Base-by-base conservation (phyloP, 1,140 invertebrate genomes). In the Acromyrmex heyeri region DNA sequence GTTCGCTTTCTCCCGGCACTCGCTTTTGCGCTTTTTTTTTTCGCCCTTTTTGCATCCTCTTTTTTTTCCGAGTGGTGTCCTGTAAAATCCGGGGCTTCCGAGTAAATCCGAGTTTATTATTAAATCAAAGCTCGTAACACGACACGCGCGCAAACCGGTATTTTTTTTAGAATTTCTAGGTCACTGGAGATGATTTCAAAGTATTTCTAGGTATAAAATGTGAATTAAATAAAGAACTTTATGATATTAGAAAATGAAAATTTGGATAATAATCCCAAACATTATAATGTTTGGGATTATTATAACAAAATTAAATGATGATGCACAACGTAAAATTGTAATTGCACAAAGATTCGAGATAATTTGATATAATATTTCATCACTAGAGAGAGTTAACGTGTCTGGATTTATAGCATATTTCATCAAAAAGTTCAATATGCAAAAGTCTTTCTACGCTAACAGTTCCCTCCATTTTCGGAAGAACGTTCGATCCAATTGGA, bases 391-490 rank as follows among this genome's bases (percentile, higher is more conserved):
- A 53, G 5, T 24, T 16, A 18, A 69, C 21, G 16, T 48, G 21
- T 77, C 10, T 61, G 1, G 3, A 44, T 57, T 59, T 57, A 16
- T 44, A 48, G 16, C 16, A 3, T n/a, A 30, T 70, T 57, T 70
- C 21, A 14, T 44, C 4, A 27, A 55, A 70, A 57, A 81, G 65
- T 27, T 21, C 8, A 18, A 18, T 24, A 79, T 4, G 14, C 50
- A 27, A 7, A n/a, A 8, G 27, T 16, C 16, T 81, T 48, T 16
- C 14, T n/a, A 70, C 16, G 16, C 65, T 24, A 73, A 57, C 55
- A 86, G 86, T 86, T 88, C 88, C 88, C 91, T 90, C 91, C 93
- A 93, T 93, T 93, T 93, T 93, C 72, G 75, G 88, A 90, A 91
- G 91, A 91, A 65, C 62, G 88, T 90, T 86, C 86, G 88, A 91